Percentiles rank a stretch among this genome's conserved stretches.
Conservation (phyloP, 2,113 vertebrate species). For the Micromys minutus region DNA sequence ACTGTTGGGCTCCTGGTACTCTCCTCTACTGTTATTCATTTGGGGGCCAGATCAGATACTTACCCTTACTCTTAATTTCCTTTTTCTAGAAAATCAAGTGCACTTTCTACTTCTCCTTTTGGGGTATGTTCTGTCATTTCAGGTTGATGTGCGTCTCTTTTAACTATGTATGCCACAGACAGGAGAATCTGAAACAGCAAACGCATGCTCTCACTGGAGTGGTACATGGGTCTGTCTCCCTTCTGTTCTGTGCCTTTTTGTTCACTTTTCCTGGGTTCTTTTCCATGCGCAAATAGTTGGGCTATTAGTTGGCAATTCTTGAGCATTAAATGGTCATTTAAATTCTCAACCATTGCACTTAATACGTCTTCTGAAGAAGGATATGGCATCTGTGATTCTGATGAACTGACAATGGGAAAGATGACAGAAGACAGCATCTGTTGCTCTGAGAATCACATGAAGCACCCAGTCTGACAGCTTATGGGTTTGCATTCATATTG, state of each 20-base stretch:
- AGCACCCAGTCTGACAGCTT: background rate
- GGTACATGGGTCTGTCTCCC: background rate
- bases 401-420: constrained; percentile 38
- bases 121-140: background rate
- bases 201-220: background rate
- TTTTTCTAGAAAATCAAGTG: background rate
- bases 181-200: background rate
- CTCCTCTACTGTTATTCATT: background rate
- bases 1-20: background rate
- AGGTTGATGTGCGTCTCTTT: background rate
- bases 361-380: constrained; percentile 8
- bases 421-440: background rate
- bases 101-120: background rate
- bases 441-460: background rate
- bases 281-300: background rate
- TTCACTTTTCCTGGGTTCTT: background rate
- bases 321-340: background rate
- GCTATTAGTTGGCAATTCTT: background rate
- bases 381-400: background rate
- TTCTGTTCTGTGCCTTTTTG: background rate
- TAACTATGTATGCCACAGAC: background rate
- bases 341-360: background rate
- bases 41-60: background rate
- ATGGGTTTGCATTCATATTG: background rate
- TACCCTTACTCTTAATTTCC: background rate